Percentiles rank a stretch among this genome's conserved stretches.
These are phyloP conservation scores for Halotydeus destructor DNA, from an alignment of 1,140 invertebrate species.

Conservation along the genomic window DNA sequence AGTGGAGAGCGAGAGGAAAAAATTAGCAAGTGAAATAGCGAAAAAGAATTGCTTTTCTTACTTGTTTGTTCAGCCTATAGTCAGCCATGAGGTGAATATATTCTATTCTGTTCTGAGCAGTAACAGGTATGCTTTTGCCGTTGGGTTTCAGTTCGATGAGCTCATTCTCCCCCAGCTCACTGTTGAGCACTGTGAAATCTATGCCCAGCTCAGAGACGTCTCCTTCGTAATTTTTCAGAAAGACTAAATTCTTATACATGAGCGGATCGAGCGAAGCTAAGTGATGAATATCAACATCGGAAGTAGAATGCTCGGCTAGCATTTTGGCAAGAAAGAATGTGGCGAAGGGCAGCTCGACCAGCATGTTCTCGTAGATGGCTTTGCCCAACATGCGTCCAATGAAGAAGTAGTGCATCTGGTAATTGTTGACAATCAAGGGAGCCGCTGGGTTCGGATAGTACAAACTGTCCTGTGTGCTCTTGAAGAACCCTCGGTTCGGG, in stretches of 20 bases:
- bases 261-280: constrained; percentile 32
- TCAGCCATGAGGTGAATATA: constrained; percentile 91
- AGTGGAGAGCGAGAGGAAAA: constrained; percentile 3
- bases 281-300: constrained; percentile 67
- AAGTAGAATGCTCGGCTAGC: constrained; percentile 45
- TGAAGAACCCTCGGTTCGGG: constrained; percentile 84
- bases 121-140: constrained; percentile 71
- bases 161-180: constrained; percentile 71
- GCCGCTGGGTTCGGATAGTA: constrained; percentile 89
- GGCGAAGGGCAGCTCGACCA: constrained; percentile 80
- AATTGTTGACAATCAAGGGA: constrained; percentile 56
- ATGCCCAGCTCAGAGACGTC: constrained; percentile 36
- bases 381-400: constrained; percentile 86
- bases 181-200: constrained; percentile 79
- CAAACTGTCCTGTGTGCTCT: constrained; percentile 71
- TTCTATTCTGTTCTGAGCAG: constrained; percentile 73
- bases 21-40: constrained; percentile 1
- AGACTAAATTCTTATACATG: constrained; percentile 49
- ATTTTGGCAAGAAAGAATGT: constrained; percentile 78
- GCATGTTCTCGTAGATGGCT: constrained; percentile 79
- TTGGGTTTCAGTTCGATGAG: constrained; percentile 63
- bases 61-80: constrained; percentile 79
- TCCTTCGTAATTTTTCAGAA: constrained; percentile 40
- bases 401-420: constrained; percentile 78
- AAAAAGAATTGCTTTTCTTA: constrained; percentile 15